Evolutionary conservation across 1,140 invertebrate genomes (phyloP).

Genomic region (Helicorthomorpha holstii): DNA sequence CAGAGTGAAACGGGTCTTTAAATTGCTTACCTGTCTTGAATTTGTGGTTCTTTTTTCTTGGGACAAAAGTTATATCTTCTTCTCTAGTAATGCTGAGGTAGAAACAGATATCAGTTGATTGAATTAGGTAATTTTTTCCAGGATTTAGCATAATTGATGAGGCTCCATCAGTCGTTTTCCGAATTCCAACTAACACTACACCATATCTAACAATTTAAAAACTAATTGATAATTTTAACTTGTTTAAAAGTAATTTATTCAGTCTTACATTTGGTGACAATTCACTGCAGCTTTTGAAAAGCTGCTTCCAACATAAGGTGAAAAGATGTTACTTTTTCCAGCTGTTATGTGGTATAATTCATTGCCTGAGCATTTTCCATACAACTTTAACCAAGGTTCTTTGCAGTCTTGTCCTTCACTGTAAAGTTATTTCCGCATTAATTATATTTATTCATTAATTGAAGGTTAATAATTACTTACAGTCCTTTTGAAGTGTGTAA

Average conservation of each 20-base stretch:
- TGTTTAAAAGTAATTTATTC: neutral
- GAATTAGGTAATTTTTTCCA: slow-evolving; percentile 90
- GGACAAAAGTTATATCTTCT: slow-evolving; percentile 81
- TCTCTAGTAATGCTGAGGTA: slow-evolving; percentile 98
- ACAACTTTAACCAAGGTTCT: slow-evolving; percentile 92
- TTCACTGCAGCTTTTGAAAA: slow-evolving; percentile 98
- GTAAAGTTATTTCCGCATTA: slow-evolving; percentile 13
- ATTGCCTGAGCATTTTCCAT: slow-evolving; percentile 93
- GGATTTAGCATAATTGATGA: slow-evolving; percentile 92
- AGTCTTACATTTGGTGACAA: slow-evolving; percentile 81
- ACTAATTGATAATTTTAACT: too few relatives aligned
- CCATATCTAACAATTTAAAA: slow-evolving; percentile 52
- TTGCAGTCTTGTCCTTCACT: slow-evolving; percentile 92
- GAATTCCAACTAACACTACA: slow-evolving; percentile 84
- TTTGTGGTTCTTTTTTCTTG: slow-evolving; percentile 22
- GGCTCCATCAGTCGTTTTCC: slow-evolving; percentile 71
- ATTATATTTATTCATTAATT: neutral
- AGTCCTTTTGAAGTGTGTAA: slow-evolving; percentile 90
- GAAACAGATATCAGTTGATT: slow-evolving; percentile 85
- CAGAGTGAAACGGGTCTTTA: too few relatives aligned
- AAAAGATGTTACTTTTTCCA: slow-evolving; percentile 88
- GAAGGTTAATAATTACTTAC: slow-evolving; percentile 40
- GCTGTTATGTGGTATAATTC: slow-evolving; percentile 96
- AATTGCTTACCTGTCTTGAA: neutral
- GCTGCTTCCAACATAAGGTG: slow-evolving; percentile 94